These are phyloP conservation scores for Trigoniulus corallinus DNA, from an alignment of 1,140 invertebrate genomes.

Conservation along the genomic window DNA sequence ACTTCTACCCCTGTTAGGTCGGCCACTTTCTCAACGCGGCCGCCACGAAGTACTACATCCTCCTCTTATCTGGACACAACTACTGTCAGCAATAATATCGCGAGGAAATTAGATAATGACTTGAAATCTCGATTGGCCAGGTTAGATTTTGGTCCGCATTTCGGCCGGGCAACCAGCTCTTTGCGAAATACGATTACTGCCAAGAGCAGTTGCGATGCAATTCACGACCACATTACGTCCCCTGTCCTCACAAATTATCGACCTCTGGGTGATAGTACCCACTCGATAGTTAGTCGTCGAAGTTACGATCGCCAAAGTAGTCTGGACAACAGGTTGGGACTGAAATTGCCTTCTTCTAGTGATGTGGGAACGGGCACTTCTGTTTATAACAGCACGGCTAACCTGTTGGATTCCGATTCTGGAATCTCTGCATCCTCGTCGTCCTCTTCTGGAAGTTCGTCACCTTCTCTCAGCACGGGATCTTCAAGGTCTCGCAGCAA, in stretches of 20 bases:
- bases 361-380: not conserved
- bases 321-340: no score
- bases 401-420: no score
- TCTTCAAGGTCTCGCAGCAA: not conserved
- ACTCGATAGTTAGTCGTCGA: no score
- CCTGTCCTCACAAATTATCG: not conserved
- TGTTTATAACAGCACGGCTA: no score
- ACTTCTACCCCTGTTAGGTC: not conserved
- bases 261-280: not conserved
- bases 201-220: not conserved
- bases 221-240: not conserved
- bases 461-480: not conserved
- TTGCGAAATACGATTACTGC: no score
- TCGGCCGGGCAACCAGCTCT: no score
- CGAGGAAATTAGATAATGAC: no score
- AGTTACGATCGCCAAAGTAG: no score
- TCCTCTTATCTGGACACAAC: no score
- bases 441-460: not conserved
- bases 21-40: not conserved
- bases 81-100: no score
- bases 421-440: not conserved
- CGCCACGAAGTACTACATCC: not conserved
- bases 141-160: no score
- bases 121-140: no score
- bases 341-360: not conserved